A percentile compares a stretch with the other conserved stretches of the same genome.
phyloP scores from a whole-genome alignment of 2,797 vertebrate genomes.

The Urosaurus nigricauda region DNA sequence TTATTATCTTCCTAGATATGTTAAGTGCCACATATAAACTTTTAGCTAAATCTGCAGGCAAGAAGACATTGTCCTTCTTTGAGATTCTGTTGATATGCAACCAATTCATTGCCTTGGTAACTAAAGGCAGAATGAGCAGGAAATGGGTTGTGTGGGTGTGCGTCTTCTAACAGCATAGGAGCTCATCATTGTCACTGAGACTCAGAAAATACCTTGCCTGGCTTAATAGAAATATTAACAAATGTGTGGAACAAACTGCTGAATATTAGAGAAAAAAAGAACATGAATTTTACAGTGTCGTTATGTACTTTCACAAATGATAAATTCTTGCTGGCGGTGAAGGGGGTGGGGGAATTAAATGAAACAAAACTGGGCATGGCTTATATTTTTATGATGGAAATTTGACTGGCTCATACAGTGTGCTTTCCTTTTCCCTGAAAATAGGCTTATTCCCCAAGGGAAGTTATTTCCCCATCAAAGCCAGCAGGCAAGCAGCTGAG shows the following conservation, averaged over 20 bases:
- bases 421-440: neutral
- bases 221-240: neutral
- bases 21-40: neutral
- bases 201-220: constrained; percentile 2
- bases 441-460: neutral
- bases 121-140: constrained; percentile 16
- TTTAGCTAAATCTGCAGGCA: neutral
- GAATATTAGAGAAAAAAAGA: neutral
- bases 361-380: too few species aligned
- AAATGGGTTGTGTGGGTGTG: constrained; percentile 31
- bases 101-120: constrained; percentile 34
- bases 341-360: neutral
- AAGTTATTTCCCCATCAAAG: neutral
- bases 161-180: constrained; percentile 5
- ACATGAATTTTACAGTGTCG: neutral
- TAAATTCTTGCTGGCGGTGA: neutral
- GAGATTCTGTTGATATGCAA: constrained; percentile 23
- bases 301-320: neutral
- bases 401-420: too few species aligned
- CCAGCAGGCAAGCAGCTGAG: too few species aligned
- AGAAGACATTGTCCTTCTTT: constrained; percentile 1
- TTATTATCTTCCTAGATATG: neutral
- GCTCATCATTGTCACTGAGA: neutral
- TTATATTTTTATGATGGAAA: neutral
- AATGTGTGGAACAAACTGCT: constrained; percentile 12